Evolutionary conservation across 2,888 invertebrate genomes (phyloP).

Genomic region (Melipona beecheii): DNA sequence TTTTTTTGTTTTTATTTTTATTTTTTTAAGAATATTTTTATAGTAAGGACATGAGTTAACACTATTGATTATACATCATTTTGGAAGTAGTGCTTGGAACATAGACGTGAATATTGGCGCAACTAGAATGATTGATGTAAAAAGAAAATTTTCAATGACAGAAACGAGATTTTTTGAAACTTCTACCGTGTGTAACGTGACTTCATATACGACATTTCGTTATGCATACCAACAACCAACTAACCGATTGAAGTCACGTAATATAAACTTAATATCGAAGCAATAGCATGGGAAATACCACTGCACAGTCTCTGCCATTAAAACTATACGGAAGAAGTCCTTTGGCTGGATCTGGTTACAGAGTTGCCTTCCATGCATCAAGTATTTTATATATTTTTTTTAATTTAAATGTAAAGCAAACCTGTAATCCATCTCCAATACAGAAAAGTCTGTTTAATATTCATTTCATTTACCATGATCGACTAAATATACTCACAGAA

Average conservation of each 20-base stretch:
- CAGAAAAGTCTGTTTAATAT: slow-evolving; percentile 44
- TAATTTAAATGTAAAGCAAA: slow-evolving; percentile 36
- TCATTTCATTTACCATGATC: slow-evolving; percentile 44
- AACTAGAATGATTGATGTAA: slow-evolving; percentile 52
- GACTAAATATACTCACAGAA: slow-evolving; percentile 66
- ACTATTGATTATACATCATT: slow-evolving; percentile 49
- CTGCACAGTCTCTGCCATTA: slow-evolving; percentile 68
- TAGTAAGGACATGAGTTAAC: slow-evolving; percentile 53
- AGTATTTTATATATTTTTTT: not conserved
- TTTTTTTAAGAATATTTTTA: slow-evolving; percentile 36
- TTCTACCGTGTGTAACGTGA: slow-evolving; percentile 39
- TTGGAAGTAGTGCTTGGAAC: slow-evolving; percentile 60
- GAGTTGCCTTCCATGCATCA: slow-evolving; percentile 42
- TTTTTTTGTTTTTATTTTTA: not conserved
- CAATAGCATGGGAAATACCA: slow-evolving; percentile 64
- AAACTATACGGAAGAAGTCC: slow-evolving; percentile 68
- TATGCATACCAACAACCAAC: slow-evolving; percentile 46
- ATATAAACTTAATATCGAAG: slow-evolving; percentile 64
- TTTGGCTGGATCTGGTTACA: slow-evolving; percentile 64
- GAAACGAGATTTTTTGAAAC: slow-evolving; percentile 49
- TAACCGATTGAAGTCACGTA: slow-evolving; percentile 51
- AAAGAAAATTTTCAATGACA: slow-evolving; percentile 54
- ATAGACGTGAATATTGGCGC: slow-evolving; percentile 61
- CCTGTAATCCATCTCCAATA: slow-evolving; percentile 57
- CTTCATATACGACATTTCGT: slow-evolving; percentile 23